Base-by-base conservation (phyloP, 30 jellyfish, hydroid and myxozoan genomes). In the Hydra vulgaris region DNA sequence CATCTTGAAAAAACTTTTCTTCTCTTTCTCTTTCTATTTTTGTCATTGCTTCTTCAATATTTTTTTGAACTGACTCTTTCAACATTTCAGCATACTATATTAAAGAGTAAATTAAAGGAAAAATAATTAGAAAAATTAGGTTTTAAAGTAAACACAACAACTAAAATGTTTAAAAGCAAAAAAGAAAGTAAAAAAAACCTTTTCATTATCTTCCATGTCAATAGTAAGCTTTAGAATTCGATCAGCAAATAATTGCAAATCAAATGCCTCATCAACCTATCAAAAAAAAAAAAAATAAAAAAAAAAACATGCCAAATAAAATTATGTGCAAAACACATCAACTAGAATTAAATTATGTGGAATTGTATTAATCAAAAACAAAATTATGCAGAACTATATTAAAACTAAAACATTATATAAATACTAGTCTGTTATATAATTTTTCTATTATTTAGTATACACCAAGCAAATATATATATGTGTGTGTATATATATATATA, bases 1-100 rank as follows among this genome's bases (percentile, higher is more conserved):
- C 96, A 83, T 85, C 97, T 82, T 90, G 96, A 25, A 85, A 85
- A 79, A 90, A 85, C 40, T 90, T 90, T 72, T 90, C 97, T 18
- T 90, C 97, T 15, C 96, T 71, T 78, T 90, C 97, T 56, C 76
- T 82, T 55, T 82, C 88, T 76, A 90, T 74, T 56, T 73, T 87
- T 23, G 85, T 83, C 55, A 85, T 89, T 7, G 97, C 97, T 74
- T 90, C 95, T 25, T 81, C 96, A 69, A 90, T 90, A 76, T 88
- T 90, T 73, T 81, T 80, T 74, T 90, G 97, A 7, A 90, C 85
- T 16, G 95, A 85, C 54, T 90, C 97, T 61, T 82, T 76, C 74
- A 90, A 23, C 21, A 86, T 81, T 67, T 90, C 97, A 53, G 86
- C 81, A 79, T 76, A 85, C 97, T 83, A 71, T 66, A 80, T 72